A percentile compares a stretch with the other conserved stretches of the same genome.
These are phyloP conservation scores for Neostethus bicornis DNA, from an alignment of 2,797 vertebrate species.

Conservation along the genomic window DNA sequence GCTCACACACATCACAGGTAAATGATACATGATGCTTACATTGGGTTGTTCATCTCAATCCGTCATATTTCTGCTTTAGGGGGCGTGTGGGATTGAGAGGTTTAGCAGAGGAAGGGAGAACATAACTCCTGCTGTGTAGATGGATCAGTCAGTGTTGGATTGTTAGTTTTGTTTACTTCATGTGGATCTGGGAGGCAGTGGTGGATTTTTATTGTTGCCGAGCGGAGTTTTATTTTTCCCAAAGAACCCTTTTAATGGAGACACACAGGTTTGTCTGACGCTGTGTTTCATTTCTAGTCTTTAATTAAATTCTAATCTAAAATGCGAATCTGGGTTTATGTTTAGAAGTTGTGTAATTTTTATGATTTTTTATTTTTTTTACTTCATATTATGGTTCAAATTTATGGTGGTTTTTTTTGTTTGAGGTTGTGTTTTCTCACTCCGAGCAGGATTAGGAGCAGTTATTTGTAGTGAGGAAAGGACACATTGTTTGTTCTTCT, in stretches of 20 bases:
- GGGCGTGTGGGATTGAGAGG: constrained; percentile 40
- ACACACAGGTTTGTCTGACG: constrained; percentile 50
- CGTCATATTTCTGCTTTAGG: constrained; percentile 51
- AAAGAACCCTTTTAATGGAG: constrained; percentile 43
- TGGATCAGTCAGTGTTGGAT: constrained; percentile 59
- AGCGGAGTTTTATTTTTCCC: constrained; percentile 31
- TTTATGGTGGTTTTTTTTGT: constrained; percentile 18
- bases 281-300: constrained; percentile 8
- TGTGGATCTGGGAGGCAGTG: constrained; percentile 42
- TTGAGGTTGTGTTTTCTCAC: background rate
- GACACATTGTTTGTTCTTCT: constrained; percentile 51
- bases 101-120: constrained; percentile 39
- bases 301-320: background rate
- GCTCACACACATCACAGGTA: constrained; percentile 11
- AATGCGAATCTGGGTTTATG: constrained; percentile 7
- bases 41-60: constrained; percentile 22
- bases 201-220: constrained; percentile 28
- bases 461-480: constrained; percentile 30
- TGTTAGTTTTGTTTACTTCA: constrained; percentile 65
- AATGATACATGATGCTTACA: constrained; percentile 7
- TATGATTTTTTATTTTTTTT: constrained; percentile 1
- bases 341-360: constrained; percentile 1
- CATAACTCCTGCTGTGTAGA: constrained; percentile 56
- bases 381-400: constrained; percentile 2
- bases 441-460: constrained; percentile 25